Evolutionary conservation across 2,113 vertebrate species (phyloP), one percentile per base, ranked within the genome.

Genomic region (Malurus cyaneus): DNA sequence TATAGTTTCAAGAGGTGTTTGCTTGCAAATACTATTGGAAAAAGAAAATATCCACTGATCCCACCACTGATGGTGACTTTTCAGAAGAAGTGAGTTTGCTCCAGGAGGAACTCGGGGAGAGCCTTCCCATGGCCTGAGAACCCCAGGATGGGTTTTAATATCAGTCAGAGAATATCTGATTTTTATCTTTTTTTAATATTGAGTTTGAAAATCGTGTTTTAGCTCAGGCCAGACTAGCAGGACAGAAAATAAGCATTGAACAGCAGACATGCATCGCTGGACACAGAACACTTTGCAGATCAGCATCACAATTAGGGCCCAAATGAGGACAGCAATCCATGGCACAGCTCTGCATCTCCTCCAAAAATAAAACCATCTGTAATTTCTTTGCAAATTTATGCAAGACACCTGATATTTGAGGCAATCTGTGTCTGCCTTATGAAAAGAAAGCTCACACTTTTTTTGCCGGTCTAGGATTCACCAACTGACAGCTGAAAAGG

Each of bases 101-200:
- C 6, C 2, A 42, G 77, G 26, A 52, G 53, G 44, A 72, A n/a
- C 52, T 47, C 0, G 0, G 52, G 0, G 4, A 36, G 42, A 46
- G 10, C 2, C 50, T 21, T n/a, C 36, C 3, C 3, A 72, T n/a
- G 42, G 32, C 42, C 41, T 5, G 42, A 73, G 23, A 6, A 26
- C 14, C 60, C 64, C n/a, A 32, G 13, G 28, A 46, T 8, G 56
- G 28, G 29, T 41, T 80, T n/a, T 70, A 80, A 41, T 8, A 53
- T n/a, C 6, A 31, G 5, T 6, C 34, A 52, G 42, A 41, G 47
- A 57, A 5, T 10, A 39, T 1, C 61, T 31, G 14, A 0, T 8
- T 17, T 28, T 8, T 41, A 12, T 52, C 14, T 3, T 24, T 42
- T 50, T 71, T 39, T 11, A 54, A 18, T 47, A 59, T 66, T 65